phyloP scores from a whole-genome alignment of 2,888 invertebrate genomes.

The Pandemis heparana region DNA sequence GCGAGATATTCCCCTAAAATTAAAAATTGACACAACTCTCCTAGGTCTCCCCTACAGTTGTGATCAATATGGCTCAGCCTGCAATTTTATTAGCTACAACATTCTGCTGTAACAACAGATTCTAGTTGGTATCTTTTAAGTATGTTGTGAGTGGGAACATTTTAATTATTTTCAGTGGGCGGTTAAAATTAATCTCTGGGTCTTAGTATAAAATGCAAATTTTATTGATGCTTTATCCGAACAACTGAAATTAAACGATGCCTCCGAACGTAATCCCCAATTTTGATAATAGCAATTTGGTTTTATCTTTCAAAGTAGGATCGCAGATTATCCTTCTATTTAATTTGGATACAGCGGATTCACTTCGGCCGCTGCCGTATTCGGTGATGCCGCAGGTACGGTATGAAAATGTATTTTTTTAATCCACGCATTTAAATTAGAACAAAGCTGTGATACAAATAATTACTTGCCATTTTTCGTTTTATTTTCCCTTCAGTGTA shows the following conservation, averaged over 20 bases:
- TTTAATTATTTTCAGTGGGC: conserved; percentile 32
- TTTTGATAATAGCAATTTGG: conserved; percentile 49
- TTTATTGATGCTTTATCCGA: conserved; percentile 47
- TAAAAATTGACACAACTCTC: too few relatives aligned
- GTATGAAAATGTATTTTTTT: not conserved
- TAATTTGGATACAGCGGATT: conserved; percentile 44
- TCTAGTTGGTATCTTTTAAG: not conserved
- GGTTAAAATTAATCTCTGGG: conserved; percentile 41
- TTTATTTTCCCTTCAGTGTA: not conserved
- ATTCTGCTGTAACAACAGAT: not conserved
- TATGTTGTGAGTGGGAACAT: not conserved
- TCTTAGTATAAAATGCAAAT: conserved; percentile 46
- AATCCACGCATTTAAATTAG: not conserved
- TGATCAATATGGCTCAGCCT: not conserved
- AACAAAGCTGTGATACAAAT: not conserved
- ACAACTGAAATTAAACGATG: conserved; percentile 47
- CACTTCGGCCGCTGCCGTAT: conserved; percentile 2
- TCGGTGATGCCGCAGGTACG: not conserved
- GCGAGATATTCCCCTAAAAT: too few relatives aligned
- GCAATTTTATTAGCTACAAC: not conserved
- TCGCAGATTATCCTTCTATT: conserved; percentile 47
- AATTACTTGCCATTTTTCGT: not conserved
- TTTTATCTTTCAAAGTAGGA: conserved; percentile 44
- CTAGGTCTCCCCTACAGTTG: too few relatives aligned
- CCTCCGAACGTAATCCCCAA: conserved; percentile 42